Evolutionary conservation across 2,888 invertebrate genomes (phyloP), one percentile per base, ranked within the genome.

Genomic region (Nyleta sp.): DNA sequence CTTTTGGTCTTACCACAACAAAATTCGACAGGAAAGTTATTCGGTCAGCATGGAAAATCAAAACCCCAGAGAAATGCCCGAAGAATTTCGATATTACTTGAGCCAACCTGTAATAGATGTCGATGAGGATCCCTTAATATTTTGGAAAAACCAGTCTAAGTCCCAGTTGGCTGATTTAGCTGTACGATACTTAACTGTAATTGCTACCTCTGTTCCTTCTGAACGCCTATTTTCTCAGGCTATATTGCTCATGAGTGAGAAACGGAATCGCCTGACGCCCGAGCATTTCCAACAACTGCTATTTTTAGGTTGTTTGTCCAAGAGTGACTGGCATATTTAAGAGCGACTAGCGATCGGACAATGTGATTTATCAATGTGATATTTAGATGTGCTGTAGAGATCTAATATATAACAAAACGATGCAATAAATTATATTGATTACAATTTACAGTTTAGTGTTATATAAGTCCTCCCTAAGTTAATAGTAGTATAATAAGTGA

Each of bases 1-100:
- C 28, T 81, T 80, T 73, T 78, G 76, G 80, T 46, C 78, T 7
- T 70, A 72, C 33, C 78, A 80, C 18, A 38, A 80, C 11, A 38
- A 48, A 31, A n/a, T 78, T 4, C 46, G 70, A 2, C 64, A 78
- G 31, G 35, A 70, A 48, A 57, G 15, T 6, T 53, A 72, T 52
- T 48, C 64, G n/a, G 42, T 60, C 50, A 15, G 67, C 17, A 35
- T 31, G n/a, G 50, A 50, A 40, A 55, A 38, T 71, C 35, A 46
- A 17, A 50, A 76, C 44, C 46, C 40, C 15, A 55, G 35, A 15
- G 55, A 76, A 59, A 71, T 80, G 57, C 67, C 73, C 0, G 70
- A 76, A 52, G 78, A 76, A 24, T 67, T 80, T 2, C 53, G 67
- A 18, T 73, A 72, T 46, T 80, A 81, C 46, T 67, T 81, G 20